A percentile compares a stretch with the other conserved stretches of the same genome.
Evolutionary conservation across 2,888 invertebrate genomes (phyloP).

Genomic region (Diloba caeruleocephala): DNA sequence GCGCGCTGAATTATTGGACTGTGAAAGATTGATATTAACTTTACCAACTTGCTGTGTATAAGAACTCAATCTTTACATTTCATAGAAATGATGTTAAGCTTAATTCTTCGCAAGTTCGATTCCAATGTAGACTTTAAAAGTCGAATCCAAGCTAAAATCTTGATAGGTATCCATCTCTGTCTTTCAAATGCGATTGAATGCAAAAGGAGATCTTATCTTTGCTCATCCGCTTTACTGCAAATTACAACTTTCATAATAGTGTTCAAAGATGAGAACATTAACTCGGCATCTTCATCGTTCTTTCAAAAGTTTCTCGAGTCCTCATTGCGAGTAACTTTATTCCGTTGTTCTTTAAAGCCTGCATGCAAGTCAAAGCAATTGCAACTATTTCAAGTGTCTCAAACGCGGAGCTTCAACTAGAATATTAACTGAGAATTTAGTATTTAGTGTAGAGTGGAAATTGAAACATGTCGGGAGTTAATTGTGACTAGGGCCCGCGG

Average conservation of each 20-base stretch:
- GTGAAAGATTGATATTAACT: constrained; percentile 50
- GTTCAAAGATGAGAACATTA: constrained; percentile 39
- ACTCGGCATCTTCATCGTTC: constrained; percentile 37
- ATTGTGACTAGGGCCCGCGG: constrained; percentile 74
- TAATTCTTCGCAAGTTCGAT: constrained; percentile 21
- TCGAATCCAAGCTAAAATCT: constrained; percentile 29
- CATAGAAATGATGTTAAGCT: constrained; percentile 34
- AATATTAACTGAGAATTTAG: constrained; percentile 73
- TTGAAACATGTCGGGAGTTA: constrained; percentile 84
- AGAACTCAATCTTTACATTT: constrained; percentile 42
- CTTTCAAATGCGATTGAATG: constrained; percentile 34
- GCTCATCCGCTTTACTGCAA: constrained; percentile 31
- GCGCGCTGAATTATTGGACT: constrained; percentile 42
- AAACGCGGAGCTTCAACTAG: constrained; percentile 60
- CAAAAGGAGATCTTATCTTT: constrained; percentile 24
- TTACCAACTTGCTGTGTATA: constrained; percentile 36
- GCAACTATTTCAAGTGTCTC: constrained; percentile 58
- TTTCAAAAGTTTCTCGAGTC: constrained; percentile 45
- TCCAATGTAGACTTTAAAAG: constrained; percentile 34
- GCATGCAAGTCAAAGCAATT: constrained; percentile 55
- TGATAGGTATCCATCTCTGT: constrained; percentile 24
- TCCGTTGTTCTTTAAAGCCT: constrained; percentile 52
- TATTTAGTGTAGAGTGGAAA: constrained; percentile 76
- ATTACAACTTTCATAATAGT: constrained; percentile 47
- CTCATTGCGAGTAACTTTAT: constrained; percentile 41